Percentiles rank a stretch among this genome's conserved stretches.
These are phyloP conservation scores for Nasonia longicornis DNA, from an alignment of 1,140 invertebrate genomes.

Conservation along the genomic window DNA sequence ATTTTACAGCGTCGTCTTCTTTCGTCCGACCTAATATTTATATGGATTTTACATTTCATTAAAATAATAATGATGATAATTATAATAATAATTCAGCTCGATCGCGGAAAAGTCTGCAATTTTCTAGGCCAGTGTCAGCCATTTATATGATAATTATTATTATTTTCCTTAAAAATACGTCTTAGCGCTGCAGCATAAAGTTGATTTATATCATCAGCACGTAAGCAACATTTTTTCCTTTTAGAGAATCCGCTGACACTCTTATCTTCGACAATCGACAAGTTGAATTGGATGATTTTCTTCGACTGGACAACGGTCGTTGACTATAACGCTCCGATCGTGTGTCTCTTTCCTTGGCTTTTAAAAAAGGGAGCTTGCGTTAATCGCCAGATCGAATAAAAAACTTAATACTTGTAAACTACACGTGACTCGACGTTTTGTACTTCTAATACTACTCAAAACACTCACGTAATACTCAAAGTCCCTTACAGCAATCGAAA, in stretches of 20 bases:
- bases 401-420: slow-evolving; percentile 24
- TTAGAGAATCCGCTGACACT: not conserved
- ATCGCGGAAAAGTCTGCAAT: slow-evolving; percentile 29
- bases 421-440: slow-evolving; percentile 9
- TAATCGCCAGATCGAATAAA: slow-evolving; percentile 14
- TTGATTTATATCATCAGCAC: slow-evolving; percentile 18
- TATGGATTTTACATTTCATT: slow-evolving; percentile 33
- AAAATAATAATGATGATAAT: slow-evolving; percentile 30
- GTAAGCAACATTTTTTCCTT: slow-evolving; percentile 20
- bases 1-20: slow-evolving; percentile 42
- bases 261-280: slow-evolving; percentile 9
- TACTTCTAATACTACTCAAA: slow-evolving; percentile 42
- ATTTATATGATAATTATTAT: slow-evolving; percentile 30
- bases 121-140: slow-evolving; percentile 35
- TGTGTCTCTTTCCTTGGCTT: not conserved
- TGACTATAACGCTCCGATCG: not conserved
- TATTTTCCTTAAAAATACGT: slow-evolving; percentile 33
- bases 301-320: not conserved
- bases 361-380: not conserved
- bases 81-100: slow-evolving; percentile 38
- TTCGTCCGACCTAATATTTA: slow-evolving; percentile 17
- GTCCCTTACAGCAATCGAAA: slow-evolving; percentile 13
- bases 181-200: slow-evolving; percentile 26
- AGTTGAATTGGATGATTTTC: not conserved
- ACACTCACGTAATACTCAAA: slow-evolving; percentile 35